Percentiles rank a stretch among this genome's conserved stretches.
Conservation (phyloP, 2,888 invertebrate genomes). For the Meiosimyza decipiens region DNA sequence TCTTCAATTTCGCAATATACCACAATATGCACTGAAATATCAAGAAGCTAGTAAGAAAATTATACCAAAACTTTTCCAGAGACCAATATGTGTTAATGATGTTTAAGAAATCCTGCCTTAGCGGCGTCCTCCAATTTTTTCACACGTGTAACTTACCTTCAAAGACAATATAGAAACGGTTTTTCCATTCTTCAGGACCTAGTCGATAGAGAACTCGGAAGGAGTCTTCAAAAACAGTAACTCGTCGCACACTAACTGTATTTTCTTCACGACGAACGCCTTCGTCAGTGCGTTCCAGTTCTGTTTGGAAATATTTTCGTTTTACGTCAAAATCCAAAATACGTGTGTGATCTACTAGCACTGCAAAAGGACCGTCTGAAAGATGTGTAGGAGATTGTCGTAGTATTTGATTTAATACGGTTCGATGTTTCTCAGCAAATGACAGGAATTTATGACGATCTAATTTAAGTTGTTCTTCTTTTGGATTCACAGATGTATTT, state of each 20-base stretch:
- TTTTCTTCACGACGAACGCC: conserved; percentile 83
- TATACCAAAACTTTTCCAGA: no score
- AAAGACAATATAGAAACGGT: conserved; percentile 90
- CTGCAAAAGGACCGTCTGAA: conserved; percentile 88
- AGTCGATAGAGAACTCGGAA: conserved; percentile 86
- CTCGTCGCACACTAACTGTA: conserved; percentile 85
- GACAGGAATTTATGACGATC: conserved; percentile 77
- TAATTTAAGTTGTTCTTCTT: conserved; percentile 54
- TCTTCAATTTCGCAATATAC: no score
- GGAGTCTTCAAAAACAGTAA: conserved; percentile 89
- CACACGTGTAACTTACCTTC: conserved; percentile 72
- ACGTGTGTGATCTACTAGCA: conserved; percentile 86
- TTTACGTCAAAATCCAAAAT: conserved; percentile 92
- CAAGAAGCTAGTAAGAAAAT: no score
- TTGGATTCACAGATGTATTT: conserved; percentile 28
- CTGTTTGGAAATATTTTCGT: conserved; percentile 86
- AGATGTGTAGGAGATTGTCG: conserved; percentile 82
- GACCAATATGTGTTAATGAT: no score
- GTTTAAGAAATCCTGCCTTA: no score
- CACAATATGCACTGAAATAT: no score
- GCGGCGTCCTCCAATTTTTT: no score
- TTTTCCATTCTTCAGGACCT: conserved; percentile 89
- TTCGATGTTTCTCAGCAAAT: conserved; percentile 89
- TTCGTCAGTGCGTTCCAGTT: conserved; percentile 84
- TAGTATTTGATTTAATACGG: conserved; percentile 88